Conservation (phyloP, 2,888 invertebrate species). For the Panopea generosa region DNA sequence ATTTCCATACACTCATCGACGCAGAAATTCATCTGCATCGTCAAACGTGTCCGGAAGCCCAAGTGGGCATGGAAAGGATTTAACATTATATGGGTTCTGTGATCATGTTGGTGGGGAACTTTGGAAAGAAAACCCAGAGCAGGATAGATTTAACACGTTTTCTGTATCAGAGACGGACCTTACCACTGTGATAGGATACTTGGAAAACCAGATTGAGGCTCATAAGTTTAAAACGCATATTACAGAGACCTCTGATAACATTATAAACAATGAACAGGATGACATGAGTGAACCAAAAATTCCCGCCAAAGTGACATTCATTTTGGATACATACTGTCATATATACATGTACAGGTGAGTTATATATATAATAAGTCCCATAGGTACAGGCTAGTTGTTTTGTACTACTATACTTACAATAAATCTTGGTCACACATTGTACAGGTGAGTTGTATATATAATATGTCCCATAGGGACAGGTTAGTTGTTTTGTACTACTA, state of each 20-base stretch:
- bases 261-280: constrained; percentile 64
- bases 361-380: too few relatives aligned
- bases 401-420: background rate
- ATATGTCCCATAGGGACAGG: too few relatives aligned
- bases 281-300: constrained; percentile 62
- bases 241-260: constrained; percentile 61
- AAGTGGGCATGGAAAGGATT: constrained; percentile 25
- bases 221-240: constrained; percentile 54
- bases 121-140: constrained; percentile 81
- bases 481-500: too few relatives aligned
- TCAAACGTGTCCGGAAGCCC: constrained; percentile 38
- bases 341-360: constrained; percentile 80
- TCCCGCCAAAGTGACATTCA: constrained; percentile 77
- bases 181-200: constrained; percentile 77
- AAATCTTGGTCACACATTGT: background rate
- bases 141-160: constrained; percentile 79
- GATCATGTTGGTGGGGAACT: constrained; percentile 67
- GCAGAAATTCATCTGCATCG: constrained; percentile 47
- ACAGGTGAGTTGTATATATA: too few relatives aligned
- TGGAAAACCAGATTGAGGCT: constrained; percentile 76
- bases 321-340: constrained; percentile 81
- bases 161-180: constrained; percentile 80
- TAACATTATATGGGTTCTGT: constrained; percentile 52
- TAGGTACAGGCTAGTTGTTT: background rate
- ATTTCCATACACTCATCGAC: constrained; percentile 48